Evolutionary conservation across 1,140 invertebrate species (phyloP), one percentile per base, ranked within the genome.

Genomic region (Drosophila pandora): DNA sequence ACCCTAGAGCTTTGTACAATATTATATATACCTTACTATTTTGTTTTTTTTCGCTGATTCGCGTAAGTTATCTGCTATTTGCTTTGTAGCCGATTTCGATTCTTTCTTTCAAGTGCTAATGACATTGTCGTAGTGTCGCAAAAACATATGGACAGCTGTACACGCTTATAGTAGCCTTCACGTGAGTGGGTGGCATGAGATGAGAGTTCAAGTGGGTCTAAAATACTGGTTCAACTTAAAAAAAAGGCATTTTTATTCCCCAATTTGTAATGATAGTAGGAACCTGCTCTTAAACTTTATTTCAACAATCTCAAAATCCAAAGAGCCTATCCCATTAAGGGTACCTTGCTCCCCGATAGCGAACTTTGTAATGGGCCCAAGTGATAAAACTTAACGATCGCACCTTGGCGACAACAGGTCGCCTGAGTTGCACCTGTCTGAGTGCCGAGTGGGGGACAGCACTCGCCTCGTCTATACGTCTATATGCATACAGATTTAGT

Each of bases 61-160:
- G 61, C 39, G 61, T 34, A 54, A 50, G 61, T 76, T 79, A 84
- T 84, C 67, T 77, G 72, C 17, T 57, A 60, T 60, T 79, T 55
- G 59, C 69, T 74, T 25, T 60, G 55, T 78, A 54, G 65, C 57
- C 55, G 60, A 71, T 37, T 69, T 54, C 55, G 60, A 71, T 37
- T 69, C 64, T 49, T 63, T 65, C 58, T 60, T 70, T 48, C 54
- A 37, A 77, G 68, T 75, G 82, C 68, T 84, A 79, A 79, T 84
- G 61, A 72, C 58, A 64, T 79, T 83, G 80, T 50, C 45, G 59
- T 45, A 56, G 58, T 59, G 25, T 28, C 25, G 50, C 61, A 47
- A 43, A 43, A 77, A 52, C 28, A 43, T 37, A 65, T 50, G 23
- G 49, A 58, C 45, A 39, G 32, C 49, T 56, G 63, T 61, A 47